Evolutionary conservation across 2,888 invertebrate genomes (phyloP).

Genomic region (Sisyra nigra): DNA sequence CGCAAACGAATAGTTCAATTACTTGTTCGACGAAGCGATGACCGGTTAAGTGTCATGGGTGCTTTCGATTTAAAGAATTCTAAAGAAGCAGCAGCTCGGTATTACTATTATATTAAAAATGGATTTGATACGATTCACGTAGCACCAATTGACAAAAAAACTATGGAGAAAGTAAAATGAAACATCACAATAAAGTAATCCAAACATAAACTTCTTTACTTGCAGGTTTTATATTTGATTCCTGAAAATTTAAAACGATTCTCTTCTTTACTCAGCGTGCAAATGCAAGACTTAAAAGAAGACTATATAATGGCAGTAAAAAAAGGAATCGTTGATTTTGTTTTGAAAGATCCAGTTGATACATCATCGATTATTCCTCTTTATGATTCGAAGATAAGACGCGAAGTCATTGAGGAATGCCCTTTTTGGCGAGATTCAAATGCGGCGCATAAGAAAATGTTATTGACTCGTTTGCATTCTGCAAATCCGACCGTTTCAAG

Average conservation of each 20-base stretch:
- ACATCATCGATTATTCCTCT: constrained; percentile 33
- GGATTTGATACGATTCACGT: constrained; percentile 85
- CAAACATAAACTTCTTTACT: constrained; percentile 8
- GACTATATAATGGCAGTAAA: constrained; percentile 81
- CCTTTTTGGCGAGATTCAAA: constrained; percentile 47
- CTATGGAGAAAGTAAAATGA: constrained; percentile 41
- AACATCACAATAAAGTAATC: constrained; percentile 4
- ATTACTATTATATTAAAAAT: constrained; percentile 80
- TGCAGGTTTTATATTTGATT: constrained; percentile 45
- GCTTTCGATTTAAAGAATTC: too few relatives aligned
- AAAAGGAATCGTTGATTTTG: constrained; percentile 84
- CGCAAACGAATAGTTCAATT: constrained; percentile 60
- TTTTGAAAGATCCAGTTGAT: constrained; percentile 58
- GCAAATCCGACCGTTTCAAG: constrained; percentile 71
- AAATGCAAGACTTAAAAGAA: constrained; percentile 64
- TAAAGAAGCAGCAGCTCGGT: constrained; percentile 42
- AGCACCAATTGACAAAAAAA: constrained; percentile 60
- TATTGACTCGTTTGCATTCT: constrained; percentile 35
- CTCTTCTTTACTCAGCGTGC: constrained; percentile 36
- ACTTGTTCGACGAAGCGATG: constrained; percentile 36
- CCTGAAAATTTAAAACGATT: constrained; percentile 45
- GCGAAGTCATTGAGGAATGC: constrained; percentile 41
- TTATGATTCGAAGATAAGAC: constrained; percentile 32
- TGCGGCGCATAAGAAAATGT: constrained; percentile 11
- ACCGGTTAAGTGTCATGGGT: background rate